Percentiles rank a stretch among this genome's conserved stretches.
Evolutionary conservation across 64 coral and sea anemone genomes (phyloP).

Genomic region (Trachythela sp.): DNA sequence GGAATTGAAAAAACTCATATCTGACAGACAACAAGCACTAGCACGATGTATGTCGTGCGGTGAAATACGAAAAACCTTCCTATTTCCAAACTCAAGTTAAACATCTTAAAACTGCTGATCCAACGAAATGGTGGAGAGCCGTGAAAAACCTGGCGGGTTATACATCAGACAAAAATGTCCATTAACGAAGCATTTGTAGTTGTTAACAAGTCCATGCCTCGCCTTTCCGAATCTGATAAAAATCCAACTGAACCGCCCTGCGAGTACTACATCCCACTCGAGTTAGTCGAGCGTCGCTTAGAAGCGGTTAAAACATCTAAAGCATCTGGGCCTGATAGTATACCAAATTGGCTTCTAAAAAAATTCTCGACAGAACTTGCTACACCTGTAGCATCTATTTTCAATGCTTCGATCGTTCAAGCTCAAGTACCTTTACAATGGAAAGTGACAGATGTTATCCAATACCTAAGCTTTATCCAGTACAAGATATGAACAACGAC

Average conservation of each 20-base stretch:
- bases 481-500: conserved; percentile 47
- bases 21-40: conserved; percentile 30
- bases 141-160: conserved; percentile 45
- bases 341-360: conserved; percentile 46
- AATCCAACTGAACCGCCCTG: background rate
- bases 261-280: conserved; percentile 31
- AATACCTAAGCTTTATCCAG: conserved; percentile 24
- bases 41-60: too few relatives aligned
- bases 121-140: conserved; percentile 31
- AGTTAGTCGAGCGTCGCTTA: conserved; percentile 21
- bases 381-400: conserved; percentile 42
- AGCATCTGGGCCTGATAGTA: conserved; percentile 10
- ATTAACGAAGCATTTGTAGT: conserved; percentile 54
- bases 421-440: conserved; percentile 25
- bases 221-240: conserved; percentile 35
- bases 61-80: conserved; percentile 46
- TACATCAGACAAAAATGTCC: conserved; percentile 31
- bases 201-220: conserved; percentile 33
- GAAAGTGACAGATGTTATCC: conserved; percentile 36
- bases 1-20: too few relatives aligned
- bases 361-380: conserved; percentile 6
- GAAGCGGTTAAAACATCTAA: conserved; percentile 36
- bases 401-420: conserved; percentile 37
- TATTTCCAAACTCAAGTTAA: conserved; percentile 41
- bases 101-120: conserved; percentile 47